Base-by-base conservation (phyloP, 2,888 invertebrate species). In the Torymus aiolomorphi region DNA sequence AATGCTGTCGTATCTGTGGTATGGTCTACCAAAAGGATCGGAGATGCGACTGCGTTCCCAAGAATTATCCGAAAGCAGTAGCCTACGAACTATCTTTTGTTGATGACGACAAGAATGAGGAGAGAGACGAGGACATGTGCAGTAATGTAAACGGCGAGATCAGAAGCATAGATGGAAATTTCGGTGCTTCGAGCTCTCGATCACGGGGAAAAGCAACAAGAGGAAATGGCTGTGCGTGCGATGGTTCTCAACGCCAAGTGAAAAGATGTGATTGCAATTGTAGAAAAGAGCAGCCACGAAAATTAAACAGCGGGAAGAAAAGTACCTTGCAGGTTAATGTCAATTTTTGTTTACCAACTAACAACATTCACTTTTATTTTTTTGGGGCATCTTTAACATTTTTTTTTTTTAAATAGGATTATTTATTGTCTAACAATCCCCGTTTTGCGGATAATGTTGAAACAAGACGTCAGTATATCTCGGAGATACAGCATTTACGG, bases 351-450 rank as follows among this genome's bases (percentile, higher is more conserved):
- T 31, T 31, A 31, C 31, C 31, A 31, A 31, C 2, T 5, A 2
- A 31, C 31, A 31, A 31, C 8, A 31, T 31, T 31, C 4, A 31
- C 8, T 3, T 31, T 2, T 31, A 8, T 31, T 5, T 31, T 3
- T 31, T 31, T 31, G 31, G 8, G 3, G 2, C 8, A 31, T 31
- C 31, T 31, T 31, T 31, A 31, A 54, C 52, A 1, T 49, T 56
- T 16, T 56, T 62, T 49, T 13, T 11, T 13, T 56, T 62, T 1
- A 51, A 92, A 42, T 91, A 95, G 92, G 95, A 96, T 78, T 94
- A 95, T 87, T 92, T 96, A 85, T 92, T 92, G 83, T 92, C 89
- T 82, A 95, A 95, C 84, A 93, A 94, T 52, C 96, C 96, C 0
- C 93, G 94, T 80, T 96, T 96, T 88, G 91, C 95, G 51, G 89